Percentiles rank a stretch among this genome's conserved stretches.
Conservation (phyloP, 2,797 vertebrate species). For the Pogonophryne albipinna region DNA sequence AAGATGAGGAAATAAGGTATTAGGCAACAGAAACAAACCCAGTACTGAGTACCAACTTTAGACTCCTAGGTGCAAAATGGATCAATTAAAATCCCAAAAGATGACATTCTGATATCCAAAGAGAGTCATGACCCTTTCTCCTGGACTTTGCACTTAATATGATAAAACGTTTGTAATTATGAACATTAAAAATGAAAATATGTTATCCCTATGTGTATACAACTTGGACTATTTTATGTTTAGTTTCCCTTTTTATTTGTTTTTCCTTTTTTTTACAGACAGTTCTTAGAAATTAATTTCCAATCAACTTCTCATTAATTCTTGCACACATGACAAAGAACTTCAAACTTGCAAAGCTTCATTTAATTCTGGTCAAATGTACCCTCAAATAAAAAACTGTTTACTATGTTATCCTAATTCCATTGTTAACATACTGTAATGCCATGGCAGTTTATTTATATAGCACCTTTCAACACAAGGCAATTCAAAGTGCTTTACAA, state of each 20-base stretch:
- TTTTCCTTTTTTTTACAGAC: too few relatives aligned
- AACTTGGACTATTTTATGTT: too few relatives aligned
- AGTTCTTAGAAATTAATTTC: too few relatives aligned
- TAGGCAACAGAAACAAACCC: constrained; percentile 37
- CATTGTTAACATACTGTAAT: not conserved
- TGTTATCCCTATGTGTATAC: too few relatives aligned
- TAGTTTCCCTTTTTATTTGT: too few relatives aligned
- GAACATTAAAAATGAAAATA: too few relatives aligned
- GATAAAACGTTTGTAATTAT: constrained; percentile 1
- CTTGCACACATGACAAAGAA: too few relatives aligned
- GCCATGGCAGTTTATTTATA: too few relatives aligned
- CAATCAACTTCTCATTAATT: too few relatives aligned
- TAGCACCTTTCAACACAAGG: too few relatives aligned
- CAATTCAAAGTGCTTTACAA: too few relatives aligned
- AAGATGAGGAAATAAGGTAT: constrained; percentile 59
- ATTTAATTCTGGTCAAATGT: not conserved
- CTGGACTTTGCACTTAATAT: constrained; percentile 1
- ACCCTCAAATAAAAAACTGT: not conserved
- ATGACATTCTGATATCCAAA: not conserved
- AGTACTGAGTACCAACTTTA: constrained; percentile 30
- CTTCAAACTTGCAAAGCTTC: not conserved
- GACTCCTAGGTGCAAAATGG: constrained; percentile 14
- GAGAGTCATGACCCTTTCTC: not conserved
- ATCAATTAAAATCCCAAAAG: not conserved
- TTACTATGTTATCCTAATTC: not conserved